phyloP scores from a whole-genome alignment of 1,140 invertebrate species.

The Geopemphigus sp. region DNA sequence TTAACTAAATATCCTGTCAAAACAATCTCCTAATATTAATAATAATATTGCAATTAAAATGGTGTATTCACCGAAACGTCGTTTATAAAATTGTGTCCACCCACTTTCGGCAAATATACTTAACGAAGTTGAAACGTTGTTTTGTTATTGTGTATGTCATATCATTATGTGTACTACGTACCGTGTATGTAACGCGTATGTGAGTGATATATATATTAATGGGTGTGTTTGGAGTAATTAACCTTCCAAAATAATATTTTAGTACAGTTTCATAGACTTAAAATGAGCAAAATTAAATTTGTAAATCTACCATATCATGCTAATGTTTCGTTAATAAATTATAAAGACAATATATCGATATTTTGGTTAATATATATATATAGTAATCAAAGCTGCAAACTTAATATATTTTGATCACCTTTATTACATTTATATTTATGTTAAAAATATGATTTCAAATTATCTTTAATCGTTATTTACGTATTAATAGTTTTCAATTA shows the following conservation, averaged over 20 bases:
- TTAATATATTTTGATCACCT: too few relatives aligned
- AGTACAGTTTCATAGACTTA: neutral
- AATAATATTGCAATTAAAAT: constrained; percentile 30
- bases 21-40: constrained; percentile 24
- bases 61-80: neutral
- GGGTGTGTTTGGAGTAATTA: neutral
- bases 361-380: neutral
- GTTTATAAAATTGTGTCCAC: neutral
- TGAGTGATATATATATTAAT: neutral
- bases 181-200: neutral
- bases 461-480: too few relatives aligned
- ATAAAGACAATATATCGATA: neutral
- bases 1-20: constrained; percentile 40
- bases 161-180: too few relatives aligned
- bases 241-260: neutral
- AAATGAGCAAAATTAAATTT: neutral
- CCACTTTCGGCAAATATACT: neutral
- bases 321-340: neutral
- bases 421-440: too few relatives aligned
- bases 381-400: too few relatives aligned
- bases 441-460: too few relatives aligned
- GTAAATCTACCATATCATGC: neutral
- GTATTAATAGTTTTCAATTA: too few relatives aligned
- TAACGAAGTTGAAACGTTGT: neutral
- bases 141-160: neutral